Base-by-base conservation (phyloP, 2,113 vertebrate genomes). In the Halichoerus grypus region DNA sequence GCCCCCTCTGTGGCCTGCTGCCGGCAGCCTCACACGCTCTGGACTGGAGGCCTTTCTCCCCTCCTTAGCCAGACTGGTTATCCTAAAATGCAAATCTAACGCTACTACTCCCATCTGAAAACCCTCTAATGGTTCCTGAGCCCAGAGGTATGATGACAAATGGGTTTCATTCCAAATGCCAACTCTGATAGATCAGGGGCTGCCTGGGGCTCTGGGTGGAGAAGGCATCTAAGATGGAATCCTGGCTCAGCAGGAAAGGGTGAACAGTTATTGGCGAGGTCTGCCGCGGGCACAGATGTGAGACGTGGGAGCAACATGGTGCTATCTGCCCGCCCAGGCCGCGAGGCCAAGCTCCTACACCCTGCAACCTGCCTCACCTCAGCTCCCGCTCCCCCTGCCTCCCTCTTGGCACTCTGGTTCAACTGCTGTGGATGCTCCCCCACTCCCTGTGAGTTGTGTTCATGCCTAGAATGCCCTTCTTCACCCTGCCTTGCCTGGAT, bases 141-240 rank as follows among this genome's bases (percentile, higher is more conserved):
- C 42, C 92, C 88, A 31, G 74, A 42, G 51, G 12, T 77, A 89
- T 92, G 72, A 96, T 84, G 87, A 95, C 86, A 95, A 95, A 84
- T 49, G 49, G 36, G 33, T 93, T 96, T 84, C 77, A 87, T 94
- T 94, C 82, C 53, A 59, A 84, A 76, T 19, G 88, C 74, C 79
- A 84, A 36, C 46, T 67, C 51, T 65, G 88, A 94, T 65, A 16
- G 19, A 87, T 82, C 39, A 28, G 5, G 39, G 61, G 53, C 61
- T 91, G 67, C 57, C 65, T 46, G 19, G n/a, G 76, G 74, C 49
- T n/a, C 91, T n/a, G 61, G 18, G 67, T 21, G 16, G 87, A 46
- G 57, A 80, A 82, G 76, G 87, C 83, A 84, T 46, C 86, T 15
- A 18, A 88, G 67, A 49, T 19, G n/a, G 77, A 53, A 39, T 61